Conservation (phyloP, 92 coral and sea anemone species). For the Umimayanthus kanabou region DNA sequence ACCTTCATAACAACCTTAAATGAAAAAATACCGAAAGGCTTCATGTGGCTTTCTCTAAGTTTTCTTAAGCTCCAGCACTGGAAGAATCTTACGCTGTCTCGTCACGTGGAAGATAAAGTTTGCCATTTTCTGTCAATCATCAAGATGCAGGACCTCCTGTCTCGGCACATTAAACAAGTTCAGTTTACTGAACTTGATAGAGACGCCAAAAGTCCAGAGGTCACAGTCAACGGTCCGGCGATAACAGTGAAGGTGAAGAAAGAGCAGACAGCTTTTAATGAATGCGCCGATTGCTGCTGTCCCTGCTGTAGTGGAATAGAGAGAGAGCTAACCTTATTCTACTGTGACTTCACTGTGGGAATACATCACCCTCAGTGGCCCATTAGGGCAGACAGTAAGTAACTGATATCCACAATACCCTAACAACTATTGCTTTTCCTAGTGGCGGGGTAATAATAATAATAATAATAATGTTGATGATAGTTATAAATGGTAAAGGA, state of each 20-base stretch:
- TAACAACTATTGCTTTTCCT: neutral
- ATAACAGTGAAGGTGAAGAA: conserved; percentile 29
- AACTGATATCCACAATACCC: too few species aligned
- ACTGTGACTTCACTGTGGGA: conserved; percentile 39
- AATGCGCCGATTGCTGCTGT: neutral
- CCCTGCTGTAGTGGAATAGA: neutral
- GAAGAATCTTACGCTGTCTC: neutral
- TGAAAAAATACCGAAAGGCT: conserved; percentile 14
- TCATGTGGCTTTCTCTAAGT: conserved; percentile 34
- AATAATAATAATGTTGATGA: too few species aligned
- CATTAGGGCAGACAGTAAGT: conserved; percentile 36
- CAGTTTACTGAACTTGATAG: neutral
- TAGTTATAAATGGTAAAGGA: too few species aligned
- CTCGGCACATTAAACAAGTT: neutral
- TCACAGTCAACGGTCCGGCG: conserved; percentile 29
- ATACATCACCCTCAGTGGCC: conserved; percentile 45
- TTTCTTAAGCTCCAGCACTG: conserved; percentile 27
- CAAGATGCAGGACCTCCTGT: neutral
- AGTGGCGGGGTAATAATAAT: too few species aligned
- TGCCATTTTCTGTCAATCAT: too few species aligned
- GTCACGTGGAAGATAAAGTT: neutral
- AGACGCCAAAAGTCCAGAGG: neutral
- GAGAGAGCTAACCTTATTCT: conserved; percentile 10
- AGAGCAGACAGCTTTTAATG: too few species aligned
- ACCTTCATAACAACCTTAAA: conserved; percentile 8